Base-by-base conservation (phyloP, 2,113 vertebrate species). In the Acanthisitta chloris region DNA sequence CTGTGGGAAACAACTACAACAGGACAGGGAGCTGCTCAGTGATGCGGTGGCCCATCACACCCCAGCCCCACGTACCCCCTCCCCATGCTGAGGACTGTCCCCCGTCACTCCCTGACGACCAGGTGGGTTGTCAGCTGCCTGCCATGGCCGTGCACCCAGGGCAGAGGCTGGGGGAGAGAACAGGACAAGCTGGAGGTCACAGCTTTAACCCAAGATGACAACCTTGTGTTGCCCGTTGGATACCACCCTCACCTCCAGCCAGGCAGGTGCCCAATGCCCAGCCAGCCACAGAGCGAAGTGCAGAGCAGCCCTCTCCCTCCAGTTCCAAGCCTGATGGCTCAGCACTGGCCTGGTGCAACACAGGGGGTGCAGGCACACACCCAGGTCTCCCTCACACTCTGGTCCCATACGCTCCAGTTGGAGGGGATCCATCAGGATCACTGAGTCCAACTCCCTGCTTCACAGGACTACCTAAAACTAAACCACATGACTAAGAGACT, bases 341-440 rank as follows among this genome's bases (percentile, higher is more conserved):
- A 85, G 28, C 54, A 49, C 15, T 20, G 8, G 42, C 12, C 48
- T 17, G 17, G 49, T 4, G 7, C 36, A 43, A 40, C 26, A n/a
- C 0, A 0, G 29, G 24, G 6, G 23, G 26, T 21, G 11, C 0
- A 0, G 51, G 58, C 26, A 66, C 31, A 7, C 43, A 78, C 36
- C 13, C 8, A 16, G 23, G 25, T 49, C 51, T 49, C 51, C 43
- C 71, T 36, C 3, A 19, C 17, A 3, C 28, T 28, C 19, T n/a
- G 42, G 59, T 49, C 40, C 34, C 17, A 51, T 43, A 58, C 4
- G 4, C 18, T 57, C 46, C 36, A 46, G 36, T 7, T 57, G 29
- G 10, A 8, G 51, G 36, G 19, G 46, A 40, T 8, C 14, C 19
- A 2, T 5, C 7, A 17, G 46, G 58, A 66, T 17, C 42, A 52